Conservation (phyloP, 1,140 invertebrate species). For the Plodia interpunctella region DNA sequence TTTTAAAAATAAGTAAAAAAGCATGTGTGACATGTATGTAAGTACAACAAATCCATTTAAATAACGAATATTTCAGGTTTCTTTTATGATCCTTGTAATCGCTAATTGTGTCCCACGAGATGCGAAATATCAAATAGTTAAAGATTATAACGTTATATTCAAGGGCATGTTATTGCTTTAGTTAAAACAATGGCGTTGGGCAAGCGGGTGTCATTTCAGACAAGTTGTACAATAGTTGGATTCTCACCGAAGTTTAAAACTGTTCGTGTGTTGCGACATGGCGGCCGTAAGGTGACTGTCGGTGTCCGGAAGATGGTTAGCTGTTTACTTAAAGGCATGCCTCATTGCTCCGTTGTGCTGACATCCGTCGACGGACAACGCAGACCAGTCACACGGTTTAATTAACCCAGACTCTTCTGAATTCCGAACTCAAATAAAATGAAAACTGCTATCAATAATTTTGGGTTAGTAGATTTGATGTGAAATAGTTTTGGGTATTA, state of each 20-base stretch:
- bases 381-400: too few species aligned
- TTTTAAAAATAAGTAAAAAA: too few species aligned
- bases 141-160: background rate
- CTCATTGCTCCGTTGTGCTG: too few species aligned
- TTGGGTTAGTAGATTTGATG: too few species aligned
- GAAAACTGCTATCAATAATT: too few species aligned
- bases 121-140: background rate
- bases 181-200: background rate
- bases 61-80: background rate
- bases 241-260: background rate
- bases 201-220: background rate
- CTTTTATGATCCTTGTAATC: background rate
- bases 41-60: background rate
- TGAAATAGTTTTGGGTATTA: too few species aligned
- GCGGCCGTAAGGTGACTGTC: background rate
- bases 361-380: too few species aligned
- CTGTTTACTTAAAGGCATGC: too few species aligned
- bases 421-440: too few species aligned
- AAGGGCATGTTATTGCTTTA: conserved; percentile 1
- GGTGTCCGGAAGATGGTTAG: background rate
- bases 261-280: background rate
- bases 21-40: too few species aligned
- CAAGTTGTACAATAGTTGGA: conserved; percentile 3
- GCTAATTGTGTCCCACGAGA: background rate
- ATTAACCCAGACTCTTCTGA: too few species aligned